These are phyloP conservation scores for Leucosticte australis DNA, from an alignment of 2,113 vertebrate genomes.

Conservation along the genomic window DNA sequence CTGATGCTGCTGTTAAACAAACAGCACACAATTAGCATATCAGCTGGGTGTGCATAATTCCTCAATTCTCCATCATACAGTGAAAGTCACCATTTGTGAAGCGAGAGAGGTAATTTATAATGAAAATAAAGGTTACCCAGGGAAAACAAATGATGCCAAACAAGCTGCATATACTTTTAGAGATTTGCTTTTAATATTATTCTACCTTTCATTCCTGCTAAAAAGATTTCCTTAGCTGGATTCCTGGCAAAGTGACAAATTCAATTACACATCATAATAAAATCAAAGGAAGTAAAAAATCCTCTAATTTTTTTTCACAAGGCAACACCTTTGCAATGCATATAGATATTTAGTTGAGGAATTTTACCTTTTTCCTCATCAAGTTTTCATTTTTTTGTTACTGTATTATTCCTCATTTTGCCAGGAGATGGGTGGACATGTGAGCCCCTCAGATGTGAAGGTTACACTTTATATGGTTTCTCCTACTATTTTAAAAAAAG, in stretches of 20 bases:
- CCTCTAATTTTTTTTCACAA: not conserved
- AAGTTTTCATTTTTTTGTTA: not conserved
- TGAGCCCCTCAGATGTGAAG: not conserved
- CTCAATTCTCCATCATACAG: not conserved
- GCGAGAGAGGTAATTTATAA: slow-evolving; percentile 24
- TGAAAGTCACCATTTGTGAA: slow-evolving; percentile 37
- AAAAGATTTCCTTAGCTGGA: not conserved
- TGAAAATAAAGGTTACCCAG: slow-evolving; percentile 35
- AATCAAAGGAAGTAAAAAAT: not conserved
- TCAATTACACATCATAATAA: not conserved
- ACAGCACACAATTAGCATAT: slow-evolving; percentile 59
- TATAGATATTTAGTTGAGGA: not conserved
- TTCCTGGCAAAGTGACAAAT: not conserved
- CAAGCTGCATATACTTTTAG: not conserved
- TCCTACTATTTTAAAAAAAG: not conserved
- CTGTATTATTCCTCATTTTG: not conserved
- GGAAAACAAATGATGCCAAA: not conserved
- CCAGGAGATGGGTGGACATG: not conserved
- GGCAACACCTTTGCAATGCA: not conserved
- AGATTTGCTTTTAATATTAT: not conserved
- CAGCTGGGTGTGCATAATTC: slow-evolving; percentile 40
- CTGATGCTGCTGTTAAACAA: slow-evolving; percentile 62
- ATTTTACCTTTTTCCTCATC: not conserved
- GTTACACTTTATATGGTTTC: not conserved
- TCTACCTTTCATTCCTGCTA: not conserved